phyloP scores from a whole-genome alignment of 2,888 invertebrate genomes.

The Arctia plantaginis region DNA sequence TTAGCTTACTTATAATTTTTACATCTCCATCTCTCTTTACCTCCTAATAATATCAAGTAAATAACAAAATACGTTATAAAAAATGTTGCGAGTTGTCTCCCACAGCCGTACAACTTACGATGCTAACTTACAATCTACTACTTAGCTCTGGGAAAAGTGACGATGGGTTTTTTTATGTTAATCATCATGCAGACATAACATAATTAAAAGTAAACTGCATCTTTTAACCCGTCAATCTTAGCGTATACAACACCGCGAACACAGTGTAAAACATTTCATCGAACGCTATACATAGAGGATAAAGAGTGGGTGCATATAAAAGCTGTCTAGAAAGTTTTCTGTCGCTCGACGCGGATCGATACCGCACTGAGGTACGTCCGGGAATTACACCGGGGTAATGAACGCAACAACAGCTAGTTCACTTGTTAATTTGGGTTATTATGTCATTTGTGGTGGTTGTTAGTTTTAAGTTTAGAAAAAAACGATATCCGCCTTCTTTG shows the following conservation, averaged over 20 bases:
- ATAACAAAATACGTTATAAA: neutral
- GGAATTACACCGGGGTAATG: constrained; percentile 77
- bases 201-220: constrained; percentile 40
- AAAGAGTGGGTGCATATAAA: constrained; percentile 86
- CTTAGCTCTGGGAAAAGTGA: neutral
- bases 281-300: constrained; percentile 73
- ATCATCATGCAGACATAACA: neutral
- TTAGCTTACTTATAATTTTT: neutral
- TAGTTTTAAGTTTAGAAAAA: constrained; percentile 44
- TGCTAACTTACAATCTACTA: neutral
- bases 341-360: constrained; percentile 84
- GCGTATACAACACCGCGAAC: constrained; percentile 43
- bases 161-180: neutral
- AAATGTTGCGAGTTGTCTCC: neutral
- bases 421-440: constrained; percentile 82
- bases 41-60: neutral
- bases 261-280: constrained; percentile 63
- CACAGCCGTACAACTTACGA: neutral
- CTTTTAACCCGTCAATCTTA: constrained; percentile 49
- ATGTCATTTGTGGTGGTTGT: constrained; percentile 71
- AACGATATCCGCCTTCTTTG: neutral
- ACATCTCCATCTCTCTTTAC: neutral
- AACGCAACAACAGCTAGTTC: constrained; percentile 76
- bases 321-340: constrained; percentile 87
- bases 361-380: constrained; percentile 74